Base-by-base conservation (phyloP, 2,888 invertebrate species). In the Chirona hameri region DNA sequence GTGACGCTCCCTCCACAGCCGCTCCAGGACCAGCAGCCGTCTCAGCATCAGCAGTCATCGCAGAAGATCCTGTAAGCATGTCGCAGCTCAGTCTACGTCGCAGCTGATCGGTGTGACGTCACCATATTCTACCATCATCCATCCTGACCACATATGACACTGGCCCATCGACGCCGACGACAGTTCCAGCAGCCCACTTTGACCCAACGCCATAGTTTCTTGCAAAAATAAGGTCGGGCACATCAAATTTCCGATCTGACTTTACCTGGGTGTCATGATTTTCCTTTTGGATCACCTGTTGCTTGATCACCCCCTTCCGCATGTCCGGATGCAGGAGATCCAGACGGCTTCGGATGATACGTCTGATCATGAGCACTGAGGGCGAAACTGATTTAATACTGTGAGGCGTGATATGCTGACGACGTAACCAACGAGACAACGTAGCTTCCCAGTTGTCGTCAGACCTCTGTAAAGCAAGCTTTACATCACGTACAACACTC, bases 371-470 rank as follows among this genome's bases (percentile, higher is more conserved):
- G 60, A 60, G 60, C 60, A 21, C 60, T 60, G 60, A 60, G 60
- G 60, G 9, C 21, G 60, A 1, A 60, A 60, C 60, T 60, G 60
- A 60, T 2, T 1, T 60, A 18, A 2, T 24, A 18, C 24, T 60
- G 60, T 60, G 24, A 24, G 60, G 21, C 24, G 60, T 60, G 24
- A 60, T 60, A 60, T 60, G 21, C 60, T 60, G 60, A 60, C 60
- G 60, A 18, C 2, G 60, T 18, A 60, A 18, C 60, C 60, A 60
- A 24, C 60, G 60, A 60, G 48, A 52, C 55, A 79, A 79, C 24
- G 46, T 27, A n/a, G 29, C 39, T 57, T 57, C 57, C n/a, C 60
- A 81, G 29, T 24, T 81, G 60, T 81, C 24, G 57, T 57, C 57
- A 55, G 4, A 27, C 39, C 29, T 3, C 24, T 60, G 24, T 18